Base-by-base conservation (phyloP, 1,140 invertebrate genomes). In the Apis dorsata region DNA sequence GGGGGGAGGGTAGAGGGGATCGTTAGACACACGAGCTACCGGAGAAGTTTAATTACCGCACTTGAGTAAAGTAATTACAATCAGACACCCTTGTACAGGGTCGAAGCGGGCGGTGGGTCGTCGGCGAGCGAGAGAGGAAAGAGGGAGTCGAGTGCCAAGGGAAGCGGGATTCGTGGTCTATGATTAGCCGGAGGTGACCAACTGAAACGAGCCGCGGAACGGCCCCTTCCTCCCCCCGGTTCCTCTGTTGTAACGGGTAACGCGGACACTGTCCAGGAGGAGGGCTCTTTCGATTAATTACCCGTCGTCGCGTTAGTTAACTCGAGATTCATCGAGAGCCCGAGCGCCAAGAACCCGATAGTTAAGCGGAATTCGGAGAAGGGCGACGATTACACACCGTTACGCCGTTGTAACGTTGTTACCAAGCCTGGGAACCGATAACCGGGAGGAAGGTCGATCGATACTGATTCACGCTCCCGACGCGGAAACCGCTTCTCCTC, bases 61-160 rank as follows among this genome's bases (percentile, higher is more conserved):
- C 93, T 94, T 94, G 93, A 94, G 93, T 90, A 90, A 93, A 93
- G 93, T 94, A 94, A 94, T 94, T 94, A 94, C 92, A 93, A 94
- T 94, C 90, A 92, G 92, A 93, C 92, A 93, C 92, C 92, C 91
- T 92, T 91, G 92, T 91, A 85, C 62, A 65, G 74, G 70, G 74
- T 78, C 21, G 72, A 49, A 69, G 85, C 85, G 51, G 19, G 13
- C n/a, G 7, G 69, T 71, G 60, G 65, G 65, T 34, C 34, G 8
- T 69, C 12, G 66, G 34, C n/a, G 28, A 76, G 85, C 28, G 70
- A 10, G 74, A 82, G 78, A 89, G 89, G 86, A 84, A 86, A 86
- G 88, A 90, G 90, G 34, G 92, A 89, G 92, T 93, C 91, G 90
- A 92, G 86, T 92, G 88, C 90, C 91, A 91, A 92, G 92, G 90